A percentile compares a stretch with the other conserved stretches of the same genome.
phyloP scores from a whole-genome alignment of 2,888 invertebrate genomes.

The Parapristionchus giblindavisi region DNA sequence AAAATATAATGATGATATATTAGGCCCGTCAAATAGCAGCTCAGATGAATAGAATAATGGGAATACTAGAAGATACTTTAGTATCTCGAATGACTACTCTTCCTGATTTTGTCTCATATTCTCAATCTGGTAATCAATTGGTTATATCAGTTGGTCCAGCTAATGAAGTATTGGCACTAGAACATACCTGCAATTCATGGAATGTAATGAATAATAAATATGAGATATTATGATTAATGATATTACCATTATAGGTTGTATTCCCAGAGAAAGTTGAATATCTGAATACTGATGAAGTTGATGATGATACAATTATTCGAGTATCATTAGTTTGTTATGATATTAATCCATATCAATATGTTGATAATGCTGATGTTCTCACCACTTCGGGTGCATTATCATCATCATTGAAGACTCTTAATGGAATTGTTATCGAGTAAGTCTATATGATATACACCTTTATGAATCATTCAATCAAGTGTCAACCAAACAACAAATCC shows the following conservation, averaged over 20 bases:
- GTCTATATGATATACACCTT: not conserved
- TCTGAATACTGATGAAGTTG: constrained; percentile 12
- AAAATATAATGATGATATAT: not conserved
- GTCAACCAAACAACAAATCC: constrained; percentile 38
- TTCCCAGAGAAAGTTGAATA: constrained; percentile 36
- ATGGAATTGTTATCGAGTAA: constrained; percentile 44
- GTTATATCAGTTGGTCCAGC: constrained; percentile 46
- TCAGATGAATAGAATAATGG: constrained; percentile 32
- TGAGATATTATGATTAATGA: not conserved
- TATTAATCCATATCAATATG: constrained; percentile 52
- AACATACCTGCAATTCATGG: constrained; percentile 51
- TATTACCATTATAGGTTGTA: constrained; percentile 14
- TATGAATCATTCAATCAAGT: constrained; percentile 10
- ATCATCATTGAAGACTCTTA: constrained; percentile 47
- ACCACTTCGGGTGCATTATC: constrained; percentile 55
- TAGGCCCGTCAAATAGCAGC: constrained; percentile 37
- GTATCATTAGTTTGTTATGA: constrained; percentile 42
- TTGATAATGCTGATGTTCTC: constrained; percentile 52
- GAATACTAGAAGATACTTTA: constrained; percentile 35
- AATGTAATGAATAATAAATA: constrained; percentile 24
- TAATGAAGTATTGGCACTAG: constrained; percentile 41
- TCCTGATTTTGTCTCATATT: constrained; percentile 14
- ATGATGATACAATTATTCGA: constrained; percentile 35
- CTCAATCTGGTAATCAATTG: constrained; percentile 44
- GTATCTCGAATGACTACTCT: constrained; percentile 19